These are phyloP conservation scores for Electrophaes corylata DNA, from an alignment of 2,888 invertebrate genomes.

Conservation along the genomic window DNA sequence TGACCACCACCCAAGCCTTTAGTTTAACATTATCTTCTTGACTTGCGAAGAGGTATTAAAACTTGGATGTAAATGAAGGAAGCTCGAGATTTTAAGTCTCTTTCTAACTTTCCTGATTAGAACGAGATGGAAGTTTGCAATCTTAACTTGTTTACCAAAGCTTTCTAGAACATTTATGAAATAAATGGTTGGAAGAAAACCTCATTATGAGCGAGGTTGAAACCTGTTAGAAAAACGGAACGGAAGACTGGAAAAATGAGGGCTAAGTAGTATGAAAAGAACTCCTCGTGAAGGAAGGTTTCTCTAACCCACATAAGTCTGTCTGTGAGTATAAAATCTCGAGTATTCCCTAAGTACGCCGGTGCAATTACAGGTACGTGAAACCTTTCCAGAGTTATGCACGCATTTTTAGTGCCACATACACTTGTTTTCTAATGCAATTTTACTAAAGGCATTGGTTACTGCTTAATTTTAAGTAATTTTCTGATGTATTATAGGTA, in stretches of 20 bases:
- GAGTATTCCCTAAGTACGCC: too few relatives aligned
- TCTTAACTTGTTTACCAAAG: constrained; percentile 15
- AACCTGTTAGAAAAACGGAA: not conserved
- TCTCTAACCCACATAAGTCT: too few relatives aligned
- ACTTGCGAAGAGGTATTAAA: constrained; percentile 53
- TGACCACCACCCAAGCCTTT: constrained; percentile 45
- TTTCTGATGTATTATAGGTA: too few relatives aligned
- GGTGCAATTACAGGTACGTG: too few relatives aligned
- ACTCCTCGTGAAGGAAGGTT: too few relatives aligned
- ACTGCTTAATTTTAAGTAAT: too few relatives aligned
- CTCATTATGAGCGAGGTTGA: not conserved
- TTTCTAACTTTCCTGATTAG: constrained; percentile 38
- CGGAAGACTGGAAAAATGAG: not conserved
- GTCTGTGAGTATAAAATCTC: too few relatives aligned
- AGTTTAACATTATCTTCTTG: constrained; percentile 51
- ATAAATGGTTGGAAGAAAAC: constrained; percentile 1
- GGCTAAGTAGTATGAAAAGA: not conserved
- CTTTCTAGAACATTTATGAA: constrained; percentile 9
- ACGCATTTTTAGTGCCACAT: too few relatives aligned
- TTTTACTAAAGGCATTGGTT: too few relatives aligned
- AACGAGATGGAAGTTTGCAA: constrained; percentile 26
- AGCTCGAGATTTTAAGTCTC: constrained; percentile 38
- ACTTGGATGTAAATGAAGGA: constrained; percentile 56
- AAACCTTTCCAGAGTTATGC: too few relatives aligned
- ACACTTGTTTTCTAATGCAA: too few relatives aligned